These are phyloP conservation scores for Rhagologus leucostigma DNA, from an alignment of 2,113 vertebrate species.

Conservation along the genomic window DNA sequence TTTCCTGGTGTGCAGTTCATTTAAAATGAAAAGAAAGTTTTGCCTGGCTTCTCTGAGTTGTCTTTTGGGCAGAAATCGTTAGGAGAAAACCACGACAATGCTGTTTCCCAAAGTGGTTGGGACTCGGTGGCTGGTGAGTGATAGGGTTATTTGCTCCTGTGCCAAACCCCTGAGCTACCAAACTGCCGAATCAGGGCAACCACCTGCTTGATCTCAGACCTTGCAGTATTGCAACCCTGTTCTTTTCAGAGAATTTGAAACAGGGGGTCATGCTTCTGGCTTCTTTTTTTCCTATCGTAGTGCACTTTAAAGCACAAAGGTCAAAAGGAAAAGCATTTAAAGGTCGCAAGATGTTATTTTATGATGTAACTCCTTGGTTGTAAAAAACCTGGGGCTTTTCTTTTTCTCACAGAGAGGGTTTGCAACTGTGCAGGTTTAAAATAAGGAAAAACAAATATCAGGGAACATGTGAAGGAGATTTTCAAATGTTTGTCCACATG, in stretches of 20 bases:
- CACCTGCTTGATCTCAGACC: not conserved
- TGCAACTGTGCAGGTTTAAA: not conserved
- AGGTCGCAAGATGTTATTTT: not conserved
- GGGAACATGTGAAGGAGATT: not conserved
- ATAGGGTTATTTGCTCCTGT: not conserved
- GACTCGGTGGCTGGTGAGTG: not conserved
- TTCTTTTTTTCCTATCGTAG: not conserved
- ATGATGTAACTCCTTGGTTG: not conserved
- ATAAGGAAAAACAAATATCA: not conserved
- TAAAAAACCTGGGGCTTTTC: not conserved
- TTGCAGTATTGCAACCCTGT: not conserved
- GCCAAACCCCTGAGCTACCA: not conserved
- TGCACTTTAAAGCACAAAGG: not conserved
- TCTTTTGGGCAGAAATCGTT: not conserved
- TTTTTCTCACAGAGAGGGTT: not conserved
- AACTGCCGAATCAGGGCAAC: not conserved
- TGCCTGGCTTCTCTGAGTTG: not conserved
- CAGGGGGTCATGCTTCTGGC: not conserved
- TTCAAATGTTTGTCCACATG: not conserved
- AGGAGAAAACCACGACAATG: accelerated
- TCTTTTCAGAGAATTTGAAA: not conserved
- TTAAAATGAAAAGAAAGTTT: not conserved
- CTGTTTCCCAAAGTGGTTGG: not conserved
- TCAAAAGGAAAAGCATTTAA: not conserved
- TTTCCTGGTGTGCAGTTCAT: not conserved